Base-by-base conservation (phyloP, 92 coral and sea anemone species). In the Heteractis magnifica region DNA sequence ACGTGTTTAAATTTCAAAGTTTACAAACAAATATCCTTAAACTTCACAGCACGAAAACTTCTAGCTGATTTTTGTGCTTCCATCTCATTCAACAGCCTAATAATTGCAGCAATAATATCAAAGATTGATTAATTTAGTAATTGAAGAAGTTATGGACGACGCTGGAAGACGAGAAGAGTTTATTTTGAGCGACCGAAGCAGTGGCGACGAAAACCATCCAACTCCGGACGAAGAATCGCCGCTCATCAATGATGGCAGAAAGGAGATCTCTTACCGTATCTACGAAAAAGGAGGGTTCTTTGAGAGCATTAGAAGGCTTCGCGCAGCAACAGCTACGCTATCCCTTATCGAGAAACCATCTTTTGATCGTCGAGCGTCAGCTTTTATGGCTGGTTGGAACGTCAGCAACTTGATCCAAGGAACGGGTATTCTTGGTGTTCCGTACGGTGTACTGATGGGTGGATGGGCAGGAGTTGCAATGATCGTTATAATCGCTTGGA, bases 341-440 rank as follows among this genome's bases (percentile, higher is more conserved):
- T 92, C 96, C 14, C 48, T 90, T 83, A 77, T 92, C 65, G 96
- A 85, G 73, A 90, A 88, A 53, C 96, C 93, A n/a, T 92, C 96
- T 16, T 71, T 81, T 16, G 96, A 92, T 71, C 90, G 96, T 0
- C 84, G 86, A 49, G 96, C 96, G 3, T 92, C 96, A 11, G 93
- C 96, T 19, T 80, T 92, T 10, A 84, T 92, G 20, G 96, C 96
- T 0, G 96, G 96, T 5, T 92, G 96, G 96, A 92, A 92, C 75
- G 93, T 92, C 16, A 92, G 91, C 49, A 92, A 87, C 62, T 91
- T 92, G 14, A 92, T 92, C 51, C 96, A 92, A 56, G 96, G 96
- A 16, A 92, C 96, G 1, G 96, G 96, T 3, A 92, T 88, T 23
- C 88, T 92, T 8, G 96, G 96, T 15, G 87, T 92, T 4, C 96